Percentiles rank a stretch among this genome's conserved stretches.
Evolutionary conservation across 2,113 vertebrate species (phyloP).

Genomic region (Rafetus swinhoei): DNA sequence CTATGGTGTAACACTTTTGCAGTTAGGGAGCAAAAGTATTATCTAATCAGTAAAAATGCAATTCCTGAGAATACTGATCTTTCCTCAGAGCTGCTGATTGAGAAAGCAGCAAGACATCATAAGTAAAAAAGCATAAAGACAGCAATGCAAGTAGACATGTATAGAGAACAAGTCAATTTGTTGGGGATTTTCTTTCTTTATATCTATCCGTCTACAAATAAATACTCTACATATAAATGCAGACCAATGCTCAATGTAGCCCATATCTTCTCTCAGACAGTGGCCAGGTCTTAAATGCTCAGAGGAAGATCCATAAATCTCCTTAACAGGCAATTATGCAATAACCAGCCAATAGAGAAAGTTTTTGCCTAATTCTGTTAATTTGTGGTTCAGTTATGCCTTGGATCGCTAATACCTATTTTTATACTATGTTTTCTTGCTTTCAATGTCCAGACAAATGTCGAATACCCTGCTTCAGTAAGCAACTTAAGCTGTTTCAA

Average conservation of each 20-base stretch:
- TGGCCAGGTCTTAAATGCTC: not conserved
- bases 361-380: not conserved
- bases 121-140: not conserved
- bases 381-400: not conserved
- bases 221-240: not conserved
- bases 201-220: not conserved
- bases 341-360: not conserved
- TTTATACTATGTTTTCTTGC: not conserved
- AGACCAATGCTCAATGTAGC: not conserved
- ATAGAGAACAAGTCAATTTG: not conserved
- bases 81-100: not conserved
- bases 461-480: not conserved
- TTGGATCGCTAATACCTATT: not conserved
- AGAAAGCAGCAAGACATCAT: not conserved
- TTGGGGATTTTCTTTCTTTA: not conserved
- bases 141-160: not conserved
- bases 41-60: slow-evolving; percentile 26
- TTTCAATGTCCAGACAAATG: not conserved
- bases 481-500: not conserved
- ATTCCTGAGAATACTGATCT: slow-evolving; percentile 3
- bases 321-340: not conserved
- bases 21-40: not conserved
- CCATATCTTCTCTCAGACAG: not conserved
- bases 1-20: slow-evolving; percentile 11
- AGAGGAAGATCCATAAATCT: not conserved